Percentiles rank a stretch among this genome's conserved stretches.
Conservation (phyloP, 2,888 invertebrate genomes). For the Idaea dimidiata region DNA sequence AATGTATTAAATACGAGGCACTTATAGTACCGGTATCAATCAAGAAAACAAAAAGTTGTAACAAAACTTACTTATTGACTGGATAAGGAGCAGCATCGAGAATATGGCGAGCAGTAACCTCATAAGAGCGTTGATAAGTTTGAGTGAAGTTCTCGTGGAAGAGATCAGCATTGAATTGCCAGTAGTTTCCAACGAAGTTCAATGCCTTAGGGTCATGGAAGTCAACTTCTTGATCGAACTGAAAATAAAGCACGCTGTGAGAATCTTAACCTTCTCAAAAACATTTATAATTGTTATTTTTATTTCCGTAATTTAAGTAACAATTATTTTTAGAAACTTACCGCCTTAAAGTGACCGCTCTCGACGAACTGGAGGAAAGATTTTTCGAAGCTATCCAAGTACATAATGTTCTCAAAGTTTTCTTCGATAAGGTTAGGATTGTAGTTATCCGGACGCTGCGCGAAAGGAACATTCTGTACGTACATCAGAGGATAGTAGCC, state of each 20-base stretch:
- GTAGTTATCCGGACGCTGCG: conserved; percentile 82
- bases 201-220: conserved; percentile 66
- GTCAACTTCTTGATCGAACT: conserved; percentile 61
- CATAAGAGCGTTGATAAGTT: conserved; percentile 77
- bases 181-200: conserved; percentile 77
- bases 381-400: conserved; percentile 82
- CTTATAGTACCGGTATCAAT: no score
- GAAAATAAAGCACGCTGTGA: conserved; percentile 16
- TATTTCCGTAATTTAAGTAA: background rate
- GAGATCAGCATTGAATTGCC: conserved; percentile 80
- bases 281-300: background rate
- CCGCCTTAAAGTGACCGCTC: conserved; percentile 82
- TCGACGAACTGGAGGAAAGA: conserved; percentile 72
- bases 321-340: conserved; percentile 33
- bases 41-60: no score
- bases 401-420: conserved; percentile 66
- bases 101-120: conserved; percentile 76
- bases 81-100: conserved; percentile 52
- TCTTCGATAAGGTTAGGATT: conserved; percentile 72
- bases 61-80: conserved; percentile 46
- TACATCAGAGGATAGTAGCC: conserved; percentile 53
- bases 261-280: background rate
- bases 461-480: conserved; percentile 66
- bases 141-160: conserved; percentile 50
- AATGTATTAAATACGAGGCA: no score